Conservation (phyloP, 2,888 invertebrate species). For the Drosophila subsilvestris region DNA sequence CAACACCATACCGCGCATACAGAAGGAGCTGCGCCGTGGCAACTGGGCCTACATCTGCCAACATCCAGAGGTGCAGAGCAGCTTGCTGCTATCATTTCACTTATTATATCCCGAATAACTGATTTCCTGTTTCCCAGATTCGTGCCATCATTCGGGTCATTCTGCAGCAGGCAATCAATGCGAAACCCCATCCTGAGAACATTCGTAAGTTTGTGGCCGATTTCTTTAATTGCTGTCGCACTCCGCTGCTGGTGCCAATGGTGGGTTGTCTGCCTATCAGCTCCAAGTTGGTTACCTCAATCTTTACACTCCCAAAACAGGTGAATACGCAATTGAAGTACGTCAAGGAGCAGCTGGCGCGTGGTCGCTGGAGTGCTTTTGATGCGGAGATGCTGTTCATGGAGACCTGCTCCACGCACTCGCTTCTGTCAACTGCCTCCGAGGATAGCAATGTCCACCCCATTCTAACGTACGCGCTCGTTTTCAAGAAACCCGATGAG, state of each 20-base stretch:
- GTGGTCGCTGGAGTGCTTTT: conserved; percentile 66
- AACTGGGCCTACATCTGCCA: conserved; percentile 61
- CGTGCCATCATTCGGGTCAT: conserved; percentile 77
- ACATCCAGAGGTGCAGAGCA: conserved; percentile 62
- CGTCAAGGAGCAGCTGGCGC: conserved; percentile 62
- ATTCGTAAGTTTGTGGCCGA: conserved; percentile 64
- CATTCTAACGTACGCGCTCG: conserved; percentile 64
- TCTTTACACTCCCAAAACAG: conserved; percentile 30
- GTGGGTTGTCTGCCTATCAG: conserved; percentile 21
- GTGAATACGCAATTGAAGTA: conserved; percentile 68
- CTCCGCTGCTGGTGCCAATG: conserved; percentile 59
- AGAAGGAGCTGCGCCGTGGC: conserved; percentile 58
- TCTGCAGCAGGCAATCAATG: conserved; percentile 67
- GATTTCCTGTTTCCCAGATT: conserved; percentile 46
- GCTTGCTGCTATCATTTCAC: not conserved
- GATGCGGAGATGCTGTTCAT: conserved; percentile 69
- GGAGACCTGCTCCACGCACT: conserved; percentile 65
- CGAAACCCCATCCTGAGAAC: conserved; percentile 55
- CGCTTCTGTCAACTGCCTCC: conserved; percentile 64
- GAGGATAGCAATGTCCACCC: conserved; percentile 57
- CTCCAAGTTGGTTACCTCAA: not conserved
- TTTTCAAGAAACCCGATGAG: conserved; percentile 67
- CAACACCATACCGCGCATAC: conserved; percentile 50
- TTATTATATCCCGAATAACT: not conserved
- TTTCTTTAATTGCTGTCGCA: conserved; percentile 65